Percentiles rank a stretch among this genome's conserved stretches.
These are phyloP conservation scores for Notolabrus celidotus DNA, from an alignment of 2,797 vertebrate species.

Conservation along the genomic window DNA sequence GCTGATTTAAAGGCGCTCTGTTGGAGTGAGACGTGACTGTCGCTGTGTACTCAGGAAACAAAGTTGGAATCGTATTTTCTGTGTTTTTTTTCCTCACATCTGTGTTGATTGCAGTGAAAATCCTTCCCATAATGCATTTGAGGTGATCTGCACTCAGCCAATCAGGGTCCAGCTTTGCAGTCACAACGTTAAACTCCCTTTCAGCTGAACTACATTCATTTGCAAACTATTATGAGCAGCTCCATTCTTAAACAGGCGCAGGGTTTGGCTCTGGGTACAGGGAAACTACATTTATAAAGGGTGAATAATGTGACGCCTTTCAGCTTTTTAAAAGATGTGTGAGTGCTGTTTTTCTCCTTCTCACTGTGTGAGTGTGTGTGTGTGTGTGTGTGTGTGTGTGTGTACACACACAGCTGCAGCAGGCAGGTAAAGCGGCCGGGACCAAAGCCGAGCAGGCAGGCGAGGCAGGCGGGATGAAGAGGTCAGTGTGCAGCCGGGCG, in stretches of 20 bases:
- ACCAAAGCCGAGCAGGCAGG: constrained; percentile 61
- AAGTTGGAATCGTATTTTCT: background rate
- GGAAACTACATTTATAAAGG: constrained; percentile 28
- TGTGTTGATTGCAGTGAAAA: constrained; percentile 28
- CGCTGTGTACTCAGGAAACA: background rate
- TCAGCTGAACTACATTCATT: constrained; percentile 52
- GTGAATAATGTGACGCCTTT: constrained; percentile 50
- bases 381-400: constrained; percentile 1
- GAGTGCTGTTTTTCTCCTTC: background rate
- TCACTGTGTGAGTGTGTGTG: no score
- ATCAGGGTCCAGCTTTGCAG: constrained; percentile 21
- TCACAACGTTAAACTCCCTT: constrained; percentile 32
- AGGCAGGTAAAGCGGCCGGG: constrained; percentile 55
- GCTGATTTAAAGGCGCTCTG: background rate
- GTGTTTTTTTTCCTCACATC: background rate
- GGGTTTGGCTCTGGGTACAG: background rate
- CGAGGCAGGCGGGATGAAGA: constrained; percentile 90
- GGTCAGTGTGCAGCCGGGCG: constrained; percentile 91
- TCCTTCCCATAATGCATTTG: constrained; percentile 39
- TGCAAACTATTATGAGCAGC: constrained; percentile 42
- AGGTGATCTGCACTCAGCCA: constrained; percentile 40
- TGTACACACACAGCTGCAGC: constrained; percentile 31
- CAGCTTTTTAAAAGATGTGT: constrained; percentile 30
- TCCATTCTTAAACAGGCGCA: constrained; percentile 7
- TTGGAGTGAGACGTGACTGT: background rate